Evolutionary conservation across 2,888 invertebrate species (phyloP).

Genomic region (Leptinotarsa tumamoca): DNA sequence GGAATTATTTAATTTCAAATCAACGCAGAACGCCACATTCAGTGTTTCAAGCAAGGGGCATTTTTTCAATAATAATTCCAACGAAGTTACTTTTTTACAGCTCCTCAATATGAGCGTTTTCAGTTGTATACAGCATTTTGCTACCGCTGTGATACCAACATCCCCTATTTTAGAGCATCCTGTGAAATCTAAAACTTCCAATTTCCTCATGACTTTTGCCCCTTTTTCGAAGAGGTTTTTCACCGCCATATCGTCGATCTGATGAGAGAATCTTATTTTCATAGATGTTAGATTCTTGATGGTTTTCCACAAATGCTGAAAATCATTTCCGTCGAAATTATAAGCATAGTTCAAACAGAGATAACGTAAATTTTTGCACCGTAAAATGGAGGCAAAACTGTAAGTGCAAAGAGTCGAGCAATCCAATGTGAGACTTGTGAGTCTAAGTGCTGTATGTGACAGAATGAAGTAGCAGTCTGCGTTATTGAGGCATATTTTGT

Average conservation of each 20-base stretch:
- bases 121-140: conserved; percentile 39
- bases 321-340: conserved; percentile 39
- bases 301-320: conserved; percentile 42
- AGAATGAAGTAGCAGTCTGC: conserved; percentile 38
- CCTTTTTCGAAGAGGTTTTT: conserved; percentile 38
- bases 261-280: conserved; percentile 42
- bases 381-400: conserved; percentile 36
- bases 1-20: conserved; percentile 15
- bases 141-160: conserved; percentile 33
- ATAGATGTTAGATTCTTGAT: conserved; percentile 31
- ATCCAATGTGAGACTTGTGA: conserved; percentile 40
- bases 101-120: conserved; percentile 36
- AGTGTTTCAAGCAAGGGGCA: conserved; percentile 36
- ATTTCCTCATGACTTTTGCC: conserved; percentile 24
- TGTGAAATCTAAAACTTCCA: conserved; percentile 43
- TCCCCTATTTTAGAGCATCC: conserved; percentile 40
- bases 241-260: conserved; percentile 34
- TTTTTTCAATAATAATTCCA: conserved; percentile 29
- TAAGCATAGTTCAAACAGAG: conserved; percentile 44
- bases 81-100: conserved; percentile 37
- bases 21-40: conserved; percentile 43
- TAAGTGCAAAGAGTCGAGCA: conserved; percentile 39
- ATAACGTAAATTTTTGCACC: conserved; percentile 39
- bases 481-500: conserved; percentile 35
- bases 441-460: conserved; percentile 31